phyloP scores from a whole-genome alignment of 2,888 invertebrate genomes.

The Stenoptilia bipunctidactyla region DNA sequence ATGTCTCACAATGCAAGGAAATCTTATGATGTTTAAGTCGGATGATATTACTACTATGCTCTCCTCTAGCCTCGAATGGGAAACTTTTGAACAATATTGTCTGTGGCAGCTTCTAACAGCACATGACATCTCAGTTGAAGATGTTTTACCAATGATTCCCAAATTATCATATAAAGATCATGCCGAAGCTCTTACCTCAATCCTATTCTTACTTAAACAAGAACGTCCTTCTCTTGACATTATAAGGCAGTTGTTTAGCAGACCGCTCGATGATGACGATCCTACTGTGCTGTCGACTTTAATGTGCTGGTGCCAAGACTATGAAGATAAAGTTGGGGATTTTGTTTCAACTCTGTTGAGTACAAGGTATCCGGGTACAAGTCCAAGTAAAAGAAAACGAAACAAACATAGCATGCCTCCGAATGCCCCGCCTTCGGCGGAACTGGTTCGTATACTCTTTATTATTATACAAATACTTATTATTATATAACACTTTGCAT shows the following conservation, averaged over 20 bases:
- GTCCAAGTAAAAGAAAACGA: constrained; percentile 93
- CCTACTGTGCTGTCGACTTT: constrained; percentile 92
- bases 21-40: constrained; percentile 84
- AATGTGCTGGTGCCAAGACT: constrained; percentile 95
- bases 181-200: constrained; percentile 92
- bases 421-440: constrained; percentile 81
- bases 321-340: constrained; percentile 89
- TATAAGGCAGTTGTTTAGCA: constrained; percentile 84
- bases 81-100: constrained; percentile 97
- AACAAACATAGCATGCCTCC: constrained; percentile 78
- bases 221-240: constrained; percentile 91
- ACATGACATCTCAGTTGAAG: constrained; percentile 94
- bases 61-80: constrained; percentile 91
- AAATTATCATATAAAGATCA: constrained; percentile 87
- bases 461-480: too few relatives aligned
- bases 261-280: constrained; percentile 82
- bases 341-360: constrained; percentile 83
- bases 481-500: too few relatives aligned
- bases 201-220: constrained; percentile 91
- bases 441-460: constrained; percentile 76
- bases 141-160: constrained; percentile 80
- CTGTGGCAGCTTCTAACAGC: constrained; percentile 96
- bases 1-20: constrained; percentile 91
- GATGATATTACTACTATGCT: constrained; percentile 82
- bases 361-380: constrained; percentile 87